These are phyloP conservation scores for Chionoecetes opilio DNA, from an alignment of 1,140 invertebrate species.

Conservation along the genomic window DNA sequence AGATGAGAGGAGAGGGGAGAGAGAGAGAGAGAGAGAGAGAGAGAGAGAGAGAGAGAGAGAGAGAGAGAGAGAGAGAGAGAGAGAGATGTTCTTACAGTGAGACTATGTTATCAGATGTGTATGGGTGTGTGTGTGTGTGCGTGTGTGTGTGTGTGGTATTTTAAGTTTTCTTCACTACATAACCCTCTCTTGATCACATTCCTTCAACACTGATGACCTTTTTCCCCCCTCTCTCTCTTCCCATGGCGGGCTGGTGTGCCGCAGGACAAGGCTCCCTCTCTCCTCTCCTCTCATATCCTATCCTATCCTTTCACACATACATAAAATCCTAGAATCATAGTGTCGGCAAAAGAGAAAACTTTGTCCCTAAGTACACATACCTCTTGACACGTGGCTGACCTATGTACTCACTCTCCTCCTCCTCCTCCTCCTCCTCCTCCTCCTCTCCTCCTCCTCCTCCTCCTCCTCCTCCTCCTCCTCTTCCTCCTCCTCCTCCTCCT, in stretches of 20 bases:
- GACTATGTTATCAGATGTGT: neutral
- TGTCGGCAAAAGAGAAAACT: no score
- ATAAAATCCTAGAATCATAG: no score
- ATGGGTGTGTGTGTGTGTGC: constrained; percentile 37
- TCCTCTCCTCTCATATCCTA: no score
- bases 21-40: constrained; percentile 6
- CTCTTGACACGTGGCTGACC: no score
- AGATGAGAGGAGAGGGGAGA: neutral
- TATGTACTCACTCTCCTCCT: no score
- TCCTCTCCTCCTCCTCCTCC: neutral
- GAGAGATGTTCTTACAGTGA: no score
- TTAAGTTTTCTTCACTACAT: neutral
- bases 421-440: no score
- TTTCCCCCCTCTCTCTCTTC: no score
- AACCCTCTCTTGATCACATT: neutral
- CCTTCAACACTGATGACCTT: neutral
- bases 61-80: neutral
- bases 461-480: neutral
- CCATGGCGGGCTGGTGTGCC: no score
- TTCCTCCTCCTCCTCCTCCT: neutral
- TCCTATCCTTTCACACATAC: no score
- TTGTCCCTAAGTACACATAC: no score
- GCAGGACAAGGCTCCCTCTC: no score
- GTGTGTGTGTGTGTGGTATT: constrained; percentile 10
- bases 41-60: constrained; percentile 9